Percentiles rank a stretch among this genome's conserved stretches.
Evolutionary conservation across 2,888 invertebrate genomes (phyloP).

Genomic region (Andrena minutula): DNA sequence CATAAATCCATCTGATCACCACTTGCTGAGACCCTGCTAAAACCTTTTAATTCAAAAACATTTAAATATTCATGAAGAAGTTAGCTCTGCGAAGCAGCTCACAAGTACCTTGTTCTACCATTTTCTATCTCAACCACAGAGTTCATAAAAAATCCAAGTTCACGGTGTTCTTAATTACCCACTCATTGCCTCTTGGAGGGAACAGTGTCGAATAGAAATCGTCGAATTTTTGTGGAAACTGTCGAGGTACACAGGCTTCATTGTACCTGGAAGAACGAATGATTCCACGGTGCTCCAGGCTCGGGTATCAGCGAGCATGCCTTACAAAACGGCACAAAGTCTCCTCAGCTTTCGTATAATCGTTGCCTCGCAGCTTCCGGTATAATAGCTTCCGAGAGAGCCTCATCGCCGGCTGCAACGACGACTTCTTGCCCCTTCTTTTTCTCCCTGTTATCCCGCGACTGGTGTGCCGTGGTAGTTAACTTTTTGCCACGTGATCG

Average conservation of each 20-base stretch:
- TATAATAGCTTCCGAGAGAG: conserved; percentile 66
- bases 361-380: conserved; percentile 64
- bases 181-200: too few relatives aligned
- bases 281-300: conserved; percentile 25
- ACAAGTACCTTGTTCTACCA: too few relatives aligned
- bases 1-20: too few relatives aligned
- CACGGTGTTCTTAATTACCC: too few relatives aligned
- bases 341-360: conserved; percentile 23
- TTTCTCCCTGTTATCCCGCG: conserved; percentile 42
- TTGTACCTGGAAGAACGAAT: background rate
- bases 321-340: conserved; percentile 54
- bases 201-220: background rate
- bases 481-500: conserved; percentile 69
- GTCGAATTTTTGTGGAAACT: background rate
- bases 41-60: too few relatives aligned
- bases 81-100: too few relatives aligned
- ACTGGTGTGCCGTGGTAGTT: conserved; percentile 57
- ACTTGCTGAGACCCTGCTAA: too few relatives aligned
- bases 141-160: too few relatives aligned
- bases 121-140: too few relatives aligned
- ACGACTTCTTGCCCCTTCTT: conserved; percentile 52
- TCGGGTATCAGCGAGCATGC: conserved; percentile 36
- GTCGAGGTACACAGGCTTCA: background rate
- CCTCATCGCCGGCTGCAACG: conserved; percentile 36
- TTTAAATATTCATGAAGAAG: too few relatives aligned